Conservation (phyloP, 1,140 invertebrate species). For the Cecropterus lyciades region DNA sequence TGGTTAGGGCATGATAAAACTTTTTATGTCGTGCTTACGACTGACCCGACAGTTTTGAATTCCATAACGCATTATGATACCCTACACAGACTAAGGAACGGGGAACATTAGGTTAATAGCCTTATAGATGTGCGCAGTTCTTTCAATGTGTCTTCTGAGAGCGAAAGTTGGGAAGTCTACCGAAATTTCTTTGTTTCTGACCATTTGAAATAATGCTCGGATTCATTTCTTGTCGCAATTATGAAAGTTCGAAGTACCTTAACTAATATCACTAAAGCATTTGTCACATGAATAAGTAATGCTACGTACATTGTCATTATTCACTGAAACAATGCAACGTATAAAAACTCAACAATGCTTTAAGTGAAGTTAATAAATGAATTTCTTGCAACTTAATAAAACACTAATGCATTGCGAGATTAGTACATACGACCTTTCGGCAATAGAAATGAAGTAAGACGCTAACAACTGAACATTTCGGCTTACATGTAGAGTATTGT, state of each 20-base stretch:
- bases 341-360: conserved; percentile 12
- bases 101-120: conserved; percentile 23
- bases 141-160: conserved; percentile 27
- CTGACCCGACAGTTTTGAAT: conserved; percentile 61
- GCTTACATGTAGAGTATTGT: too few relatives aligned
- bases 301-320: too few relatives aligned
- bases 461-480: not conserved
- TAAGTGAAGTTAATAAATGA: conserved; percentile 13
- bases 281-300: not conserved
- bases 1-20: conserved; percentile 70
- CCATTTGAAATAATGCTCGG: conserved; percentile 21
- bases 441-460: not conserved
- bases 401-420: conserved; percentile 28
- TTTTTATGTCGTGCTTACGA: conserved; percentile 78
- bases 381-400: conserved; percentile 29
- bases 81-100: conserved; percentile 39
- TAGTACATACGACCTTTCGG: conserved; percentile 26
- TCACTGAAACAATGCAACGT: not conserved
- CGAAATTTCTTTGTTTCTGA: conserved; percentile 21
- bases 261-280: not conserved
- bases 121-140: conserved; percentile 21
- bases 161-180: conserved; percentile 7
- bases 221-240: conserved; percentile 3
- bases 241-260: conserved; percentile 8
- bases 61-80: conserved; percentile 58